Base-by-base conservation (phyloP, 2,113 vertebrate species). In the Blennius ocellaris region DNA sequence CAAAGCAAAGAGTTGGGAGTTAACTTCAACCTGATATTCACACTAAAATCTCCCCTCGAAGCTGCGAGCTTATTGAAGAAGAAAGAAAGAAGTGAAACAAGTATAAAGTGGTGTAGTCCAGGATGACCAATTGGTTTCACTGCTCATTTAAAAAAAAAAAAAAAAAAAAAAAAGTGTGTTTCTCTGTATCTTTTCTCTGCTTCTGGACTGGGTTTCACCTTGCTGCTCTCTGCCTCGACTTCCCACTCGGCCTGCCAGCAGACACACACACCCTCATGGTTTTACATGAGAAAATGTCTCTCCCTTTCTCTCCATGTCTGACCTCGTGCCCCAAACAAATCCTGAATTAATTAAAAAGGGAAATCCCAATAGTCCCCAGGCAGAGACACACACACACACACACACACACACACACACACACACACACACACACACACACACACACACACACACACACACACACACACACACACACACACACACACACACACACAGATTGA, bases 291-390 rank as follows among this genome's bases (percentile, higher is more conserved):
- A 93, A 92, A 93, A 92, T 84, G 87, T 84, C 87, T 84, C 73
- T 78, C 65, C 80, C 50, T 83, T 71, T 90, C 84, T 89, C 89
- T 86, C 88, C 83, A 80, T 80, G 82, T 90, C 91, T 94, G 92
- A 94, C 92, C 93, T 69, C 5, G 65, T 89, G 89, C 86, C 87
- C 90, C 66, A 83, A 87, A 92, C 93, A 94, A 94, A 94, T 94
- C 94, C 94, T 91, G 90, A 94, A 93, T 94, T 94, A 94, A 94
- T 94, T 93, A 94, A 94, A 94, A 85, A 93, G 90, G 93, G 93
- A 93, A 94, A 92, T 93, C 94, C 91, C 90, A 91, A 73, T 83
- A 80, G 78, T 85, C 68, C 83, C 39, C 51, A 43, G 61, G 52
- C 76, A 52, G 37, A 58, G 10, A 64, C 76, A 65, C 64, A 56